A percentile compares a stretch with the other conserved stretches of the same genome.
Conservation (phyloP, 1,140 invertebrate species). For the Zaprionus nigranus region DNA sequence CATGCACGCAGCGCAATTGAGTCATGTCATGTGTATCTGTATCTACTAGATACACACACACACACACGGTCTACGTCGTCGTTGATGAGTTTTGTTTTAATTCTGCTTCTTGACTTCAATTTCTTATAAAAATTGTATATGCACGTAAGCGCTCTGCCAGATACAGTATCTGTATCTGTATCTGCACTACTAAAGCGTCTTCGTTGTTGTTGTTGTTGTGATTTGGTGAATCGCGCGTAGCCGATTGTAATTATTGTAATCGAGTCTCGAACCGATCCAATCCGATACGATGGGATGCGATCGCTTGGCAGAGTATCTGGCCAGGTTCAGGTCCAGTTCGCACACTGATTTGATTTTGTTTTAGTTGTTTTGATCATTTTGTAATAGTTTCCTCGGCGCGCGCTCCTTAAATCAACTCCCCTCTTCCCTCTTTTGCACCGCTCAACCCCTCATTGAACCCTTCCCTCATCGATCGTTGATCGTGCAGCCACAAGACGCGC, state of each 20-base stretch:
- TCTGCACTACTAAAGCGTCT: constrained; percentile 21
- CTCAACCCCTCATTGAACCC: not conserved
- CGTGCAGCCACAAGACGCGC: constrained; percentile 37
- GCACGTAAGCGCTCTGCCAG: constrained; percentile 56
- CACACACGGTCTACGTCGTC: constrained; percentile 15
- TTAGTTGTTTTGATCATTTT: constrained; percentile 72
- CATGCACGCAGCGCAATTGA: constrained; percentile 50
- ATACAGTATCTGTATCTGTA: constrained; percentile 39
- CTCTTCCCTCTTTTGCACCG: not conserved
- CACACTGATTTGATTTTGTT: constrained; percentile 79
- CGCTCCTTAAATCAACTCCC: constrained; percentile 76
- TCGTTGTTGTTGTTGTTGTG: constrained; percentile 54
- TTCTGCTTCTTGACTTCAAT: constrained; percentile 82
- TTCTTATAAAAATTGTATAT: constrained; percentile 81
- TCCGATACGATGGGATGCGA: constrained; percentile 68
- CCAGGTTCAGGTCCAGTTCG: constrained; percentile 56
- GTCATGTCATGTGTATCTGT: constrained; percentile 46
- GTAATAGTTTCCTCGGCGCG: constrained; percentile 75
- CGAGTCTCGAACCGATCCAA: constrained; percentile 82
- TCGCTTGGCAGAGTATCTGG: constrained; percentile 17
- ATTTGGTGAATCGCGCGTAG: constrained; percentile 82
- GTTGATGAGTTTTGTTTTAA: constrained; percentile 83
- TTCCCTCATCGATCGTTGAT: constrained; percentile 30
- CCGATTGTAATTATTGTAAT: constrained; percentile 84
- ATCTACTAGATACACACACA: constrained; percentile 28